Conservation (phyloP, 2,888 invertebrate species). For the Leptopilina myrica region DNA sequence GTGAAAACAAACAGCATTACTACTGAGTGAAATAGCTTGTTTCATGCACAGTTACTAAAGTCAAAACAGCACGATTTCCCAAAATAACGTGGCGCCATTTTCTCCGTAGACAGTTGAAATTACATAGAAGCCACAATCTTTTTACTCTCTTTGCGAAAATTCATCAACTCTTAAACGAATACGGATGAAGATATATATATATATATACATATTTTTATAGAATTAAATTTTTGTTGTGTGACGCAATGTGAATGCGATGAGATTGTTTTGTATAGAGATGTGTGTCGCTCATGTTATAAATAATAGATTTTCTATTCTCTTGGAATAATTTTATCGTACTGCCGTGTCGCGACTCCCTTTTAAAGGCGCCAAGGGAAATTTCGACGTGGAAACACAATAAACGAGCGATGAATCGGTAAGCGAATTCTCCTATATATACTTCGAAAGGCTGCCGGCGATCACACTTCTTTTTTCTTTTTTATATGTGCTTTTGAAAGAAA, state of each 20-base stretch:
- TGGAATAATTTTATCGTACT: slow-evolving; percentile 33
- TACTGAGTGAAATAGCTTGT: background rate
- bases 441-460: slow-evolving; percentile 25
- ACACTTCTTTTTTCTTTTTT: background rate
- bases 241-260: background rate
- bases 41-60: background rate
- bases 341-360: slow-evolving; percentile 27
- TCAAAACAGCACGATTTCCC: background rate
- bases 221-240: background rate
- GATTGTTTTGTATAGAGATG: slow-evolving; percentile 7
- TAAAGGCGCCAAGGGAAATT: slow-evolving; percentile 39
- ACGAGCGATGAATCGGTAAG: slow-evolving; percentile 33
- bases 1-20: background rate
- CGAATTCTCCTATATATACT: slow-evolving; percentile 5
- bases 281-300: slow-evolving; percentile 12
- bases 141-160: background rate
- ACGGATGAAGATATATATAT: background rate
- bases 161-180: background rate
- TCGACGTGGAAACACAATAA: slow-evolving; percentile 27
- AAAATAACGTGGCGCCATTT: slow-evolving; percentile 2
- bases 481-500: slow-evolving; percentile 11
- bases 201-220: background rate
- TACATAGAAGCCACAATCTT: background rate
- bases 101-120: background rate
- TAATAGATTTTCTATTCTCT: slow-evolving; percentile 39